Percentiles rank a stretch among this genome's conserved stretches.
These are phyloP conservation scores for Nephrocerus scutellatus DNA, from an alignment of 2,888 invertebrate genomes.

Conservation along the genomic window DNA sequence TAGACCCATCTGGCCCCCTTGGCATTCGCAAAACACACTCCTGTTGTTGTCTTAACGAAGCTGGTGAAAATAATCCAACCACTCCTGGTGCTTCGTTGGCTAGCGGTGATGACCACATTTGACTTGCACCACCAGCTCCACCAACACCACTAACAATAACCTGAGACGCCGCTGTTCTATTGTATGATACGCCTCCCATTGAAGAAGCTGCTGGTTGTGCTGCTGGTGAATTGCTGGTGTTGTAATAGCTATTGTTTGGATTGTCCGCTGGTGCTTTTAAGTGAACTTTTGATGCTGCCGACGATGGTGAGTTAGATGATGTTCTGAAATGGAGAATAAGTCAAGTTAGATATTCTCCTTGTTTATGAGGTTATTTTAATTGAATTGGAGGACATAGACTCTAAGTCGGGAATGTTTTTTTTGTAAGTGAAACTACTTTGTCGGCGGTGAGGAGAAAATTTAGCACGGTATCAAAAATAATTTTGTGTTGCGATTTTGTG, in stretches of 20 bases:
- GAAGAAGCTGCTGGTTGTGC: constrained; percentile 4
- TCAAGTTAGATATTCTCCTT: too few relatives aligned
- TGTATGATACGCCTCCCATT: too few relatives aligned
- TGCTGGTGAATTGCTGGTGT: constrained; percentile 8
- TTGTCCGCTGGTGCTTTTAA: constrained; percentile 11
- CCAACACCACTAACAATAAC: constrained; percentile 6
- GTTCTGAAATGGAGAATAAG: constrained; percentile 12
- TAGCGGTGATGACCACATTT: constrained; percentile 42
- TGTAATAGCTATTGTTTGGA: constrained; percentile 8
- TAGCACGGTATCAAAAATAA: too few relatives aligned
- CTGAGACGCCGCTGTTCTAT: constrained; percentile 3
- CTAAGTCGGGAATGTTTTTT: too few relatives aligned
- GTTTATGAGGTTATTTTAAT: too few relatives aligned
- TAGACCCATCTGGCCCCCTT: constrained; percentile 71
- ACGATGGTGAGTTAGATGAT: constrained; percentile 18
- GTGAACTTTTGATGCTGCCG: constrained; percentile 10
- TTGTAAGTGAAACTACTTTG: too few relatives aligned
- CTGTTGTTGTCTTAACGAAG: constrained; percentile 13
- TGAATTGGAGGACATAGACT: too few relatives aligned
- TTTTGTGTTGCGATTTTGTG: too few relatives aligned
- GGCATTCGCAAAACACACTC: constrained; percentile 61
- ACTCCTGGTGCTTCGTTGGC: constrained; percentile 31
- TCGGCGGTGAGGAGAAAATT: too few relatives aligned
- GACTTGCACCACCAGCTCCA: constrained; percentile 10
- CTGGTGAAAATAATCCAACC: constrained; percentile 24